Percentiles rank a stretch among this genome's conserved stretches.
phyloP scores from a whole-genome alignment of 1,140 invertebrate genomes.

The Bombus vancouverensis region DNA sequence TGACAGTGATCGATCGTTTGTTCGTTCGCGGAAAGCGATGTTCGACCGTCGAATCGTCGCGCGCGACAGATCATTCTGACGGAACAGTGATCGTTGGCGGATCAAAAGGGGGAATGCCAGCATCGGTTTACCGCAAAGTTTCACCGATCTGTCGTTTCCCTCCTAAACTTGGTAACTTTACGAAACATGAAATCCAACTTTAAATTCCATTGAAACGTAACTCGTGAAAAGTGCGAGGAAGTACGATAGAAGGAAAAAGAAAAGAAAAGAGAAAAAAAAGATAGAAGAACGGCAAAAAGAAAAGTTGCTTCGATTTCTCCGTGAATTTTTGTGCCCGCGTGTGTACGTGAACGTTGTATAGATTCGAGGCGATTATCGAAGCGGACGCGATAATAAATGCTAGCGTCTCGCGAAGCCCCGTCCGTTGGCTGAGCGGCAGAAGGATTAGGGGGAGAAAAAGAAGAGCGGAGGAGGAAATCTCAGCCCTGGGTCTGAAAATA shows the following conservation, averaged over 20 bases:
- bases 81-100: slow-evolving; percentile 15
- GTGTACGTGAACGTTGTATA: background rate
- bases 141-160: slow-evolving; percentile 5
- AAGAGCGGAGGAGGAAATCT: slow-evolving; percentile 12
- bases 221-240: background rate
- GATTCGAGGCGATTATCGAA: background rate
- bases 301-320: slow-evolving; percentile 29
- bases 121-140: background rate
- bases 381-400: slow-evolving; percentile 47
- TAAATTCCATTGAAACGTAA: background rate
- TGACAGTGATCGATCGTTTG: slow-evolving; percentile 6
- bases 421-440: slow-evolving; percentile 55
- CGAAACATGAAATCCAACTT: slow-evolving; percentile 3
- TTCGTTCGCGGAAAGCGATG: background rate
- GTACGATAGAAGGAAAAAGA: too few relatives aligned
- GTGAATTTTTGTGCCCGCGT: background rate
- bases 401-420: slow-evolving; percentile 27
- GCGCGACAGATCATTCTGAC: slow-evolving; percentile 18
- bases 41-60: background rate
- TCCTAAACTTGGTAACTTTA: slow-evolving; percentile 14
- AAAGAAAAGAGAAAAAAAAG: background rate
- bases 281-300: background rate
- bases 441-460: slow-evolving; percentile 5
- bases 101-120: slow-evolving; percentile 5
- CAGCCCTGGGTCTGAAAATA: slow-evolving; percentile 72